phyloP scores from a whole-genome alignment of 2,797 vertebrate genomes.

The Peromyscus nudipes region DNA sequence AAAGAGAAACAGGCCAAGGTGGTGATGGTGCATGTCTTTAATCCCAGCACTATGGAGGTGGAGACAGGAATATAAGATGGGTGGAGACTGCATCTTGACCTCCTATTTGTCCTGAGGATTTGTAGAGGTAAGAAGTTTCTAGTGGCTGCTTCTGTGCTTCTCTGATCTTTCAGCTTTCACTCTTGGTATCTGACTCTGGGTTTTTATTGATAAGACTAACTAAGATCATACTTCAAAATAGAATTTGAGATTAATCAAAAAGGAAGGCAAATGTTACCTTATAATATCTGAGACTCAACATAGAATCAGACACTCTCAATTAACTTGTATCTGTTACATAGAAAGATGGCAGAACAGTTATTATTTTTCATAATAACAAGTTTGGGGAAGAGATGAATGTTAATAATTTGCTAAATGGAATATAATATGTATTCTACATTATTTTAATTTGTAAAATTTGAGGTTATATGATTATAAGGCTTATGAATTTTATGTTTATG shows the following conservation, averaged over 20 bases:
- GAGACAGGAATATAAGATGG: too few relatives aligned
- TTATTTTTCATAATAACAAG: neutral
- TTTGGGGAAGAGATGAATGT: neutral
- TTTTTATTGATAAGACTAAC: too few relatives aligned
- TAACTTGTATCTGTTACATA: neutral
- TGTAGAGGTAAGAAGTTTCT: too few relatives aligned
- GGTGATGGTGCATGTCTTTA: too few relatives aligned
- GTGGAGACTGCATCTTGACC: too few relatives aligned
- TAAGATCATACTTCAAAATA: neutral
- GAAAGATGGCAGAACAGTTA: neutral
- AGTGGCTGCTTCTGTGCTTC: too few relatives aligned
- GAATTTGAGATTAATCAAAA: neutral
- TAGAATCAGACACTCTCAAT: neutral
- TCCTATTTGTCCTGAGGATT: too few relatives aligned
- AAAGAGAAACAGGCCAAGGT: too few relatives aligned
- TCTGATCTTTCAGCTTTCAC: too few relatives aligned
- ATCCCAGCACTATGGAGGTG: too few relatives aligned
- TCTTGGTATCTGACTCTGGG: too few relatives aligned
- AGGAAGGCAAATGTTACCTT: neutral
- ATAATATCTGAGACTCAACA: neutral
- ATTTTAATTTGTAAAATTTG: constrained; percentile 44
- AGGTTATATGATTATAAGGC: neutral
- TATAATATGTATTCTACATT: neutral
- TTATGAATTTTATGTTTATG: constrained; percentile 23
- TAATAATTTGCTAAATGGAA: constrained; percentile 27